These are phyloP conservation scores for Hippasteria phrygiana DNA, from an alignment of 53 echinoderm and acorn worm species.

Conservation along the genomic window DNA sequence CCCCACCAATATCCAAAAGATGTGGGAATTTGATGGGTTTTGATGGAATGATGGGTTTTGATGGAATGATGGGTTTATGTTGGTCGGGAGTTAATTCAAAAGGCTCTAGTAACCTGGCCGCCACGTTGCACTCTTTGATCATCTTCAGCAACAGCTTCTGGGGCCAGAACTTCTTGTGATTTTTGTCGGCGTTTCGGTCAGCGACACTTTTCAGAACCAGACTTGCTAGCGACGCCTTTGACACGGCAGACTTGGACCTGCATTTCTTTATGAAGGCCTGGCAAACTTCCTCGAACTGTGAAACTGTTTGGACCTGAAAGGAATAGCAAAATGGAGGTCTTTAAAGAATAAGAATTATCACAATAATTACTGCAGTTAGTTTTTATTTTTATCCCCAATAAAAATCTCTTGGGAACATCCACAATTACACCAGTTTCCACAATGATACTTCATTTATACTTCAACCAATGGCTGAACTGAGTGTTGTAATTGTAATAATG, in stretches of 20 bases:
- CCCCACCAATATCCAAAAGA: no score
- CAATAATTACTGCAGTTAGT: neutral
- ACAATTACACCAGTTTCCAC: no score
- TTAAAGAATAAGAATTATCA: neutral
- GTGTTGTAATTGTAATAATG: no score
- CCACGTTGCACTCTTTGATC: constrained; percentile 36
- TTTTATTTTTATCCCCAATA: no score
- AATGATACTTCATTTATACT: no score
- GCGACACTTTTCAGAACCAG: constrained; percentile 29
- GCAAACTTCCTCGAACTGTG: constrained; percentile 18
- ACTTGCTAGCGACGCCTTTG: neutral
- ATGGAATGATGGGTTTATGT: no score
- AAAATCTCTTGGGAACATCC: no score
- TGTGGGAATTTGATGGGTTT: no score
- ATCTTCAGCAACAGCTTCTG: constrained; percentile 20
- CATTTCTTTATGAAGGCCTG: constrained; percentile 5
- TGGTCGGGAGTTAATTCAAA: no score
- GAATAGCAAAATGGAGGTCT: neutral
- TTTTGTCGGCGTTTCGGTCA: constrained; percentile 18
- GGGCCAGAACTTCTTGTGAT: constrained; percentile 50
- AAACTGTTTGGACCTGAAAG: constrained; percentile 19
- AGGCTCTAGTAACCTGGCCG: constrained; percentile 37
- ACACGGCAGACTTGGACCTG: neutral
- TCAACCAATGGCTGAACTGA: no score
- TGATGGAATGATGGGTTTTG: no score